phyloP scores from a whole-genome alignment of 2,113 vertebrate species.

The Dascyllus trimaculatus region DNA sequence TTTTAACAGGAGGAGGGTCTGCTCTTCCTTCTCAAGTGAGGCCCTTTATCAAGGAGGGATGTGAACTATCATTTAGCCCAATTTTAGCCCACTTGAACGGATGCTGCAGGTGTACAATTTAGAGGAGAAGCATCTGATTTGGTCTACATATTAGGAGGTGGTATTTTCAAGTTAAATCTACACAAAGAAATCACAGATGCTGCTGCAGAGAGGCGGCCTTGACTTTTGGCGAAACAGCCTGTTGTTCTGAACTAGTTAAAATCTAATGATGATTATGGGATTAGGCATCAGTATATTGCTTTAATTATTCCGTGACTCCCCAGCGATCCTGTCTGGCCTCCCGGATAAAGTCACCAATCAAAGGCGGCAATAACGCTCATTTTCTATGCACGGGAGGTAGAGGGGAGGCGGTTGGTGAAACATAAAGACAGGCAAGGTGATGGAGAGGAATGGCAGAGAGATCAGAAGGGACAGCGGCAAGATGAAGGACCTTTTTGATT shows the following conservation, averaged over 20 bases:
- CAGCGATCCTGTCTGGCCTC: constrained; percentile 24
- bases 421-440: constrained; percentile 11
- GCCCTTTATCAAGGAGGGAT: constrained; percentile 17
- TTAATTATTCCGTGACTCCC: constrained; percentile 56
- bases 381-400: constrained; percentile 9
- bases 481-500: background rate
- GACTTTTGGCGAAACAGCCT: constrained; percentile 1
- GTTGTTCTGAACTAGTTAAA: background rate
- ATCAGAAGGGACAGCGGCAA: constrained; percentile 14
- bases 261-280: constrained; percentile 45
- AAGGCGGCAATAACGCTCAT: constrained; percentile 36
- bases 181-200: constrained; percentile 17
- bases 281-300: constrained; percentile 25
- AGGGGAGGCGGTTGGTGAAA: background rate
- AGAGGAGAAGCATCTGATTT: constrained; percentile 26
- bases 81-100: constrained; percentile 46
- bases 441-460: background rate
- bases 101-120: constrained; percentile 48
- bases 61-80: constrained; percentile 46
- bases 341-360: constrained; percentile 54
- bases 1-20: constrained; percentile 11
- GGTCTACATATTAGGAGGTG: constrained; percentile 12
- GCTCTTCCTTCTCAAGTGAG: background rate
- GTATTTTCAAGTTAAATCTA: constrained; percentile 18
- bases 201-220: background rate